These are phyloP conservation scores for Cylindroiulus punctatus DNA, from an alignment of 2,888 invertebrate species.

Conservation along the genomic window DNA sequence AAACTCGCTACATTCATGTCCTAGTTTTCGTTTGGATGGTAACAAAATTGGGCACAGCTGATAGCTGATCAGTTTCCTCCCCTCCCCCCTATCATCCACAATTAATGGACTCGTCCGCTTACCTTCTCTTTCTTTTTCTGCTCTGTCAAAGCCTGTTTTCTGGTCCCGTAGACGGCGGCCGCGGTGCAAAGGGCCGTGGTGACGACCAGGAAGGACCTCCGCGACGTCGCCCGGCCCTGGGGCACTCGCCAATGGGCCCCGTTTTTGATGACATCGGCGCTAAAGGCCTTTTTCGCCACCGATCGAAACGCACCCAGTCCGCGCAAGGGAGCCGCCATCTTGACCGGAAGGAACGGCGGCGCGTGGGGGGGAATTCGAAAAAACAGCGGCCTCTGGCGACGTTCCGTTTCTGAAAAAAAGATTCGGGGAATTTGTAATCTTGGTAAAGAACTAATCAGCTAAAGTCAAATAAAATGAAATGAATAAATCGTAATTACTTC, in stretches of 20 bases:
- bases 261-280: neutral
- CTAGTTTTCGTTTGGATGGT: neutral
- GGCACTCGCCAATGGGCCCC: neutral
- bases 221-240: neutral
- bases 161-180: slow-evolving; percentile 3
- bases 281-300: neutral
- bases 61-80: neutral
- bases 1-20: neutral
- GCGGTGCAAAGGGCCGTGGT: neutral
- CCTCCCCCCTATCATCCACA: neutral
- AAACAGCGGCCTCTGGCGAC: neutral
- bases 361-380: neutral
- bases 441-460: too few relatives aligned
- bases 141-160: slow-evolving; percentile 13
- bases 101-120: slow-evolving; percentile 27
- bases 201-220: neutral
- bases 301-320: neutral
- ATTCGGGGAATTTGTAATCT: too few relatives aligned
- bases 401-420: neutral
- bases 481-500: too few relatives aligned
- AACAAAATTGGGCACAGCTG: neutral
- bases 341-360: neutral
- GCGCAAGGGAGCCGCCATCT: slow-evolving; percentile 42
- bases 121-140: slow-evolving; percentile 42
- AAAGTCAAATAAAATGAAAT: neutral